Evolutionary conservation across 2,113 vertebrate genomes (phyloP), one percentile per base, ranked within the genome.

Genomic region (Aviceda subcristata): DNA sequence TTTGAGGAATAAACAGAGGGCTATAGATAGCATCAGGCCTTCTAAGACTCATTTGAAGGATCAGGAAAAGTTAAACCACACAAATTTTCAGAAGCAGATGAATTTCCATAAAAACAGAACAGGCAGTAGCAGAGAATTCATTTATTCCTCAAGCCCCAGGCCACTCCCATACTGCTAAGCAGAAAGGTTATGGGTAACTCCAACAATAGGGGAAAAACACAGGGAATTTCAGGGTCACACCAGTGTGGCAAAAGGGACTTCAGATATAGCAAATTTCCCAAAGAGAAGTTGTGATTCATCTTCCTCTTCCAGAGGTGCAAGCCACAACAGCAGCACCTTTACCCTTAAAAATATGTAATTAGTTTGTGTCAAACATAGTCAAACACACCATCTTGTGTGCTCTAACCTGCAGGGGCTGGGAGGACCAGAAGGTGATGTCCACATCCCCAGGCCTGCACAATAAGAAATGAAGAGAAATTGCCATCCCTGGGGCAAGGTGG

Each of bases 21-120:
- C 96, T 93, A 95, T 38, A 88, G 68, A 80, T 81, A 79, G 90
- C 77, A 88, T 27, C 73, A 93, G 85, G 22, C 53, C 88, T 86
- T 77, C 78, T 41, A 77, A 91, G 57, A 66, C 38, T 75, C 73
- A 85, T 87, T 43, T 82, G 53, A 39, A 53, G 90, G 36, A 88
- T 71, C 62, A 51, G 78, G 41, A 90, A 95, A 97, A 94, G 73
- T 41, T 87, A 88, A 82, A 92, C 32, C 12, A 72, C 24, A 16
- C 39, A 38, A 73, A 43, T 82, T 62, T 80, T 92, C 71, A 71
- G 63, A 71, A 74, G 89, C 83, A 69, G n/a, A 87, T 85, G 71
- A 68, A n/a, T 73, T 66, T 90, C 68, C 32, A 72, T 66, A 51
- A 79, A 69, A 89, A 17, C 27, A 73, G 74, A 74, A 51, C 53